Conservation (phyloP, 2,888 invertebrate species). For the Macrosiphum euphorbiae region DNA sequence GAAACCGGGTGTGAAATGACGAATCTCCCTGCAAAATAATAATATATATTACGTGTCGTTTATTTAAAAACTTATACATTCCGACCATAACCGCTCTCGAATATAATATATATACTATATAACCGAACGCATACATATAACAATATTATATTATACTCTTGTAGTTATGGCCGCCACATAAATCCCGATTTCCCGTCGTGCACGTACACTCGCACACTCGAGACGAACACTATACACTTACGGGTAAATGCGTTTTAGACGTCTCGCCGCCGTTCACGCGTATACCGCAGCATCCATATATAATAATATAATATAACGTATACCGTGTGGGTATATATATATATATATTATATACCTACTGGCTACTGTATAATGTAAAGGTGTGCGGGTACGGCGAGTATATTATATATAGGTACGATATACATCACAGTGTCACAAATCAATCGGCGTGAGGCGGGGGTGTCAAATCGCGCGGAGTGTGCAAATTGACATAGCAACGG, state of each 20-base stretch:
- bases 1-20: not conserved
- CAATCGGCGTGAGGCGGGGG: not conserved
- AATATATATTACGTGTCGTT: not conserved
- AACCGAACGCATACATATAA: not conserved
- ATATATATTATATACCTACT: not conserved
- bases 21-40: not conserved
- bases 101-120: not conserved
- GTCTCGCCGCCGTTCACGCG: not conserved
- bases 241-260: constrained; percentile 24
- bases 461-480: constrained; percentile 20
- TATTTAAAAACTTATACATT: not conserved
- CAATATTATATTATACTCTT: not conserved
- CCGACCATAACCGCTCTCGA: not conserved
- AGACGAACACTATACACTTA: not conserved
- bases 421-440: not conserved
- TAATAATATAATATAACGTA: not conserved
- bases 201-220: not conserved
- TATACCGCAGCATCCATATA: not conserved
- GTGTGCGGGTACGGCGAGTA: not conserved
- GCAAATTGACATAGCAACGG: constrained; percentile 32
- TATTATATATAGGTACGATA: not conserved
- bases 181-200: constrained; percentile 18
- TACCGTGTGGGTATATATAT: not conserved
- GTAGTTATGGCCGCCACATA: not conserved
- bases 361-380: not conserved